Evolutionary conservation across 2,113 vertebrate species (phyloP).

Genomic region (Setophaga coronata): DNA sequence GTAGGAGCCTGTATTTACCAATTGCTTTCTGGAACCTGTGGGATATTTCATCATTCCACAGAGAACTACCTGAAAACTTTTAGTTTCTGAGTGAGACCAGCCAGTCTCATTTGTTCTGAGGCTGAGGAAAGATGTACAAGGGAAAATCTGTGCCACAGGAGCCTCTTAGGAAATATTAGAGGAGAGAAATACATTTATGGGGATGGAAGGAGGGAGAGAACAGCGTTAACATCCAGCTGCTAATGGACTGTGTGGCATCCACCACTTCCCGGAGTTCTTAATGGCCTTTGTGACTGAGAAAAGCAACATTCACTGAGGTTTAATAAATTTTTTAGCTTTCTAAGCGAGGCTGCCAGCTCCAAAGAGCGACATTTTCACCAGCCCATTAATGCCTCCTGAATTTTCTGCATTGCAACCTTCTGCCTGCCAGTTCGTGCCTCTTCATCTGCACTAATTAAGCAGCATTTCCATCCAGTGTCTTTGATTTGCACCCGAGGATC

Average conservation of each 20-base stretch:
- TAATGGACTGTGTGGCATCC: not conserved
- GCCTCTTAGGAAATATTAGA: not conserved
- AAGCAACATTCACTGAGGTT: not conserved
- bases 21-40: not conserved
- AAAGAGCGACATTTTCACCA: not conserved
- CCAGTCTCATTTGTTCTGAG: not conserved
- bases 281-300: not conserved
- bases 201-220: not conserved
- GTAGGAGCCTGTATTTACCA: not conserved
- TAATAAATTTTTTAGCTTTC: not conserved
- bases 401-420: fast-evolving
- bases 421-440: not conserved
- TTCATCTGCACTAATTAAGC: not conserved
- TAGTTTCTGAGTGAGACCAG: not conserved
- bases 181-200: not conserved
- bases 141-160: not conserved
- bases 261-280: not conserved
- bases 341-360: not conserved
- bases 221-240: not conserved
- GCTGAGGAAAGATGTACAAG: not conserved
- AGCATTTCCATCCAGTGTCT: not conserved
- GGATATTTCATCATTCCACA: not conserved
- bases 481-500: not conserved
- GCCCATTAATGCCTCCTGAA: not conserved
- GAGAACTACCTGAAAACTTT: not conserved